Percentiles rank a stretch among this genome's conserved stretches.
phyloP scores from a whole-genome alignment of 2,113 vertebrate species.

The Gopherus flavomarginatus region DNA sequence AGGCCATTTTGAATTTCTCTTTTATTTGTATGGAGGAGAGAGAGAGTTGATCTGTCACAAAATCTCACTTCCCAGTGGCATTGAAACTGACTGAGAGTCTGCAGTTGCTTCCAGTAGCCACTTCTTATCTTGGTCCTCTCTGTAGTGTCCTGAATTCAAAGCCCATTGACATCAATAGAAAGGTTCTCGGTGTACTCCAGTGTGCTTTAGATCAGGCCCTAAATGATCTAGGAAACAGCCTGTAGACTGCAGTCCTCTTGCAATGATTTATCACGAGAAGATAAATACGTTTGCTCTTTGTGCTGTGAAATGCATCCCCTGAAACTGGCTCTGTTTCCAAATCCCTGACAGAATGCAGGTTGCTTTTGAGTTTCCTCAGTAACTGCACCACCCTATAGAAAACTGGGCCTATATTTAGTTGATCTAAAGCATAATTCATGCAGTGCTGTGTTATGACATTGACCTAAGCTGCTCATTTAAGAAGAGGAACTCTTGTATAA shows the following conservation, averaged over 20 bases:
- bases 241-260: background rate
- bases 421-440: background rate
- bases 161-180: background rate
- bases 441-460: background rate
- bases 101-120: accelerated
- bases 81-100: background rate
- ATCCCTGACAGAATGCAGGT: background rate
- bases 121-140: background rate
- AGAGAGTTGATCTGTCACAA: background rate
- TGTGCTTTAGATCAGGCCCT: background rate
- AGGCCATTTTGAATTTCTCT: background rate
- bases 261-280: background rate
- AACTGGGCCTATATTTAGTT: background rate
- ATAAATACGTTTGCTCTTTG: background rate
- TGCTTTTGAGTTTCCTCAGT: background rate
- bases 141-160: background rate
- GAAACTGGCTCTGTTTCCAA: background rate
- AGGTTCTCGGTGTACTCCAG: background rate
- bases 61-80: background rate
- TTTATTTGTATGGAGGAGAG: background rate
- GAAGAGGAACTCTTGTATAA: background rate
- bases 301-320: background rate
- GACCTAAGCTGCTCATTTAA: background rate
- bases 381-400: background rate
- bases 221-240: background rate